A percentile compares a stretch with the other conserved stretches of the same genome.
These are phyloP conservation scores for Notothenia rossii DNA, from an alignment of 2,113 vertebrate species.

Conservation along the genomic window DNA sequence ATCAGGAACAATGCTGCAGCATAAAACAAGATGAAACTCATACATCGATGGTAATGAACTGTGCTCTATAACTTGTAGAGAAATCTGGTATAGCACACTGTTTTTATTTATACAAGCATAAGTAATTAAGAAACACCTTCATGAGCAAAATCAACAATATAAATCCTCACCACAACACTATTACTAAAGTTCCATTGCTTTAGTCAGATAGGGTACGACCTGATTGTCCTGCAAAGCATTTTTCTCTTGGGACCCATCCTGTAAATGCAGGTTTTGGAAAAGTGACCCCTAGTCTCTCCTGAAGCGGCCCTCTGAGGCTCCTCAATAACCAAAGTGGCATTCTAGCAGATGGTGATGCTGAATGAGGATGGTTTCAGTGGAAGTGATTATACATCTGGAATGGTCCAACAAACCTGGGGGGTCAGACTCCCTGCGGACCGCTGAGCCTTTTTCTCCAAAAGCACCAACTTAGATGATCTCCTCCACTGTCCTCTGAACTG, in stretches of 20 bases:
- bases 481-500: slow-evolving; percentile 20
- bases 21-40: not conserved
- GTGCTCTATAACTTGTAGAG: not conserved
- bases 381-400: slow-evolving; percentile 63
- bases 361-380: slow-evolving; percentile 50
- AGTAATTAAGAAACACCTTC: not conserved
- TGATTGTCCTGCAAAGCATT: not conserved
- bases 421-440: slow-evolving; percentile 25
- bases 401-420: slow-evolving; percentile 23
- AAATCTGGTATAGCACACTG: not conserved
- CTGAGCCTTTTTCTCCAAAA: slow-evolving; percentile 25
- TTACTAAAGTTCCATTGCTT: not conserved
- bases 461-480: slow-evolving; percentile 27
- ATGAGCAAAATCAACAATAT: too few species aligned
- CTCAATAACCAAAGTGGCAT: slow-evolving; percentile 40
- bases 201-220: not conserved
- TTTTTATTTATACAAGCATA: not conserved
- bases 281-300: slow-evolving; percentile 17
- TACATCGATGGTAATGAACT: not conserved
- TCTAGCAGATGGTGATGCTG: slow-evolving; percentile 56
- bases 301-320: slow-evolving; percentile 12
- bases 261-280: slow-evolving; percentile 25
- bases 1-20: not conserved
- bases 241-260: not conserved
- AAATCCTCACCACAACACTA: not conserved